phyloP scores from a whole-genome alignment of 2,888 invertebrate genomes.

The Melieria crassipennis region DNA sequence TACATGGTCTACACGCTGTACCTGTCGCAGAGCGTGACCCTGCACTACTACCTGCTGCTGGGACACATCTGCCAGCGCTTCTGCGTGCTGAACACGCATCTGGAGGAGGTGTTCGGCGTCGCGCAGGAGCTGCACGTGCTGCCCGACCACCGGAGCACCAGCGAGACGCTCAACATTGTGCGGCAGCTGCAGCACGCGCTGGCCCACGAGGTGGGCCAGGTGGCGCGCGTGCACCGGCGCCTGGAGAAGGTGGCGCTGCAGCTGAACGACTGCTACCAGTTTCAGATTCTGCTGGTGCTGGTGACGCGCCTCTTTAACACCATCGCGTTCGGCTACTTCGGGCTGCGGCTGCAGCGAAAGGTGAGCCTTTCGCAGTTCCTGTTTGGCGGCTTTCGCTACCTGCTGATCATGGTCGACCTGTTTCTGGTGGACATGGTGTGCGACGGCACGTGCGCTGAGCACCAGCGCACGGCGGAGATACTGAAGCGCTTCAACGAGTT shows the following conservation, averaged over 20 bases:
- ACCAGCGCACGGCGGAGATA: background rate
- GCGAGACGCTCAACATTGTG: background rate
- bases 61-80: slow-evolving; percentile 12
- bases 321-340: background rate
- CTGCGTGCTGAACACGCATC: slow-evolving; percentile 10
- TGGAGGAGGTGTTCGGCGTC: background rate
- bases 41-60: slow-evolving; percentile 4
- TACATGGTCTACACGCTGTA: background rate
- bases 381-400: background rate
- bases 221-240: background rate
- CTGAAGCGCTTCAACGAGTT: background rate
- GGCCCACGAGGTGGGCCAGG: background rate
- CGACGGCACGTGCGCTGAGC: background rate
- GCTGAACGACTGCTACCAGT: slow-evolving; percentile 7
- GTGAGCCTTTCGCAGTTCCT: background rate
- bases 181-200: background rate
- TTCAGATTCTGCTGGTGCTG: slow-evolving; percentile 8
- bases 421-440: background rate
- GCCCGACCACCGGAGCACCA: background rate
- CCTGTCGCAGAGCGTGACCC: background rate
- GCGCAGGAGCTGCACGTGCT: background rate
- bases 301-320: slow-evolving; percentile 9
- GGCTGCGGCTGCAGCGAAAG: too few species aligned
- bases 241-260: slow-evolving; percentile 1
- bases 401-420: background rate